phyloP scores from a whole-genome alignment of 2,797 vertebrate genomes.

The Cirrhinus mrigala region DNA sequence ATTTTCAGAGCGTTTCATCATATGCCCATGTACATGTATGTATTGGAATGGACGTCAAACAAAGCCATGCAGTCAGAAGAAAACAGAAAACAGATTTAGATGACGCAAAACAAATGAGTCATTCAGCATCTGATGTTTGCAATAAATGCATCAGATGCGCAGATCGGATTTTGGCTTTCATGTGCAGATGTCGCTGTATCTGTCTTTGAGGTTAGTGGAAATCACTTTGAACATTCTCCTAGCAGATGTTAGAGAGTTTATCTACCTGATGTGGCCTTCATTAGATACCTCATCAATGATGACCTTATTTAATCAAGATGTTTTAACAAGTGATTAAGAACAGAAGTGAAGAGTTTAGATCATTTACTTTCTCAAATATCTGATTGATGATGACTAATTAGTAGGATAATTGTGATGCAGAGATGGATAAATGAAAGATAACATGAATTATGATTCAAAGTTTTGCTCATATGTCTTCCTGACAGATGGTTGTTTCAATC shows the following conservation, averaged over 20 bases:
- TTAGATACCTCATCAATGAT: background rate
- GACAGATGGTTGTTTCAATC: too few species aligned
- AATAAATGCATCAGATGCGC: background rate
- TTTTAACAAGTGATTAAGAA: conserved; percentile 16
- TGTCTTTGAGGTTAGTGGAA: background rate
- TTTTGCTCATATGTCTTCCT: background rate
- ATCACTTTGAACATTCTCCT: conserved; percentile 34
- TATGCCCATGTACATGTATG: too few species aligned
- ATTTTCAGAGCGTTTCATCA: background rate
- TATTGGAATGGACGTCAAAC: background rate
- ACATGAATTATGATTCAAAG: background rate
- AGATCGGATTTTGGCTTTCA: background rate
- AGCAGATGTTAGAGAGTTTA: conserved; percentile 13
- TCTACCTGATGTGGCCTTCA: background rate
- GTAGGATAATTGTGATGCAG: background rate
- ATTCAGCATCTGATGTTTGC: conserved; percentile 1
- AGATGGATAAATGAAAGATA: background rate
- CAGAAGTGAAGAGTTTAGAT: background rate
- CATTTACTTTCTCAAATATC: conserved; percentile 6
- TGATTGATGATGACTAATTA: conserved; percentile 16
- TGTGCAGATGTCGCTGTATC: conserved; percentile 16
- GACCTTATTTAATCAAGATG: conserved; percentile 8
- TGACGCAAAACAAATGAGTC: conserved; percentile 31
- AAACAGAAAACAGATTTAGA: conserved; percentile 1
- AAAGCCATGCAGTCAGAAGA: background rate